Percentiles rank a stretch among this genome's conserved stretches.
These are phyloP conservation scores for Antheraea mylitta DNA, from an alignment of 1,140 invertebrate genomes.

Conservation along the genomic window DNA sequence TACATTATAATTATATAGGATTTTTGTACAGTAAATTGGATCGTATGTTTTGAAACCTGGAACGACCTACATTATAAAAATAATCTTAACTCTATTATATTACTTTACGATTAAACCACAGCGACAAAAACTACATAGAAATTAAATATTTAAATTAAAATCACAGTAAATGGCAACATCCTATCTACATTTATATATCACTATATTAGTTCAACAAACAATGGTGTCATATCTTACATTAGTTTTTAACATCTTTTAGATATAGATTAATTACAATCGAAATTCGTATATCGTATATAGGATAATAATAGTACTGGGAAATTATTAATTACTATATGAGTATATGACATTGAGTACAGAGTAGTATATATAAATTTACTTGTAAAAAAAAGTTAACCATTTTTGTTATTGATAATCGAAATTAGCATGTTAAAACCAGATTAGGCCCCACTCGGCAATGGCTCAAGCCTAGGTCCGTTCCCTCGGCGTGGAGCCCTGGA, in stretches of 20 bases:
- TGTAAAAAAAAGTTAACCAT: too few relatives aligned
- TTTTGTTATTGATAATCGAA: too few relatives aligned
- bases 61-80: conserved; percentile 60
- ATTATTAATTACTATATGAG: not conserved
- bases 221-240: conserved; percentile 37
- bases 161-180: conserved; percentile 57
- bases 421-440: too few relatives aligned
- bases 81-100: conserved; percentile 49
- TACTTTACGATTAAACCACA: conserved; percentile 11
- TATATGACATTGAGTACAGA: not conserved
- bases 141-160: conserved; percentile 44
- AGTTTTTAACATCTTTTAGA: conserved; percentile 1
- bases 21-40: conserved; percentile 39
- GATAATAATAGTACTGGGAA: not conserved
- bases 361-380: too few relatives aligned
- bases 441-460: too few relatives aligned
- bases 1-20: conserved; percentile 26
- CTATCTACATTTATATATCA: conserved; percentile 44
- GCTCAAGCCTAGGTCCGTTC: too few relatives aligned
- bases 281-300: conserved; percentile 11
- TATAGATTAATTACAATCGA: conserved; percentile 8
- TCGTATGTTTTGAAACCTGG: conserved; percentile 3
- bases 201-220: conserved; percentile 33
- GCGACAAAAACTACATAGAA: conserved; percentile 15
- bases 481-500: too few relatives aligned